phyloP scores from a whole-genome alignment of 2,888 invertebrate genomes.

The Heterodera filipjevi region DNA sequence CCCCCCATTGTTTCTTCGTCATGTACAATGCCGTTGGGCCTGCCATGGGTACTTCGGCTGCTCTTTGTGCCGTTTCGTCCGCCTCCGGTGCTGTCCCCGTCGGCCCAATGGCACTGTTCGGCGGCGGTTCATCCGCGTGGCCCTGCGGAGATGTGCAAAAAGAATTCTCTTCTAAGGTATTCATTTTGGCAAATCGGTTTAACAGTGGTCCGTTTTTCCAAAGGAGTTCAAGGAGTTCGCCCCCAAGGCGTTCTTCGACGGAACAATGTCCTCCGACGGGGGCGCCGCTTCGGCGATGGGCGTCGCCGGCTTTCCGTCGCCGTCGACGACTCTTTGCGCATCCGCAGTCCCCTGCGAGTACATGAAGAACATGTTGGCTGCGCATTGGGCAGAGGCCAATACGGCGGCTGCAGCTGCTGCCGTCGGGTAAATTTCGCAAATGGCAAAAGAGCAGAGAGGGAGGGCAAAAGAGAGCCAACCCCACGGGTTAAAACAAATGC shows the following conservation, averaged over 20 bases:
- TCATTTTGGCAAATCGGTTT: neutral
- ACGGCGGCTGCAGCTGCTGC: constrained; percentile 18
- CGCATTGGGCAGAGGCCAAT: constrained; percentile 49
- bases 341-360: constrained; percentile 39
- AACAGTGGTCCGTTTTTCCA: neutral
- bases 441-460: neutral
- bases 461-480: too few species aligned
- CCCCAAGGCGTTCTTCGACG: constrained; percentile 10
- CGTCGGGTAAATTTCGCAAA: constrained; percentile 19
- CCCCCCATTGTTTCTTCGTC: neutral
- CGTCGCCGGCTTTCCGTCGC: neutral
- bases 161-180: neutral
- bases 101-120: constrained; percentile 9
- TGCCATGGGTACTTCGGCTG: neutral
- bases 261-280: neutral
- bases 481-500: too few species aligned
- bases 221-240: constrained; percentile 15
- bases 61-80: constrained; percentile 4
- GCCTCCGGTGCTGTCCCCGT: neutral
- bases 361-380: constrained; percentile 63
- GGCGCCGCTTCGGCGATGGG: constrained; percentile 1
- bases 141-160: constrained; percentile 8
- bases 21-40: neutral
- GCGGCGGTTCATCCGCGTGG: neutral
- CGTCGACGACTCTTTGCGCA: neutral